phyloP scores from a whole-genome alignment of 1,140 invertebrate genomes.

The Thalassaphorura encarpata region DNA sequence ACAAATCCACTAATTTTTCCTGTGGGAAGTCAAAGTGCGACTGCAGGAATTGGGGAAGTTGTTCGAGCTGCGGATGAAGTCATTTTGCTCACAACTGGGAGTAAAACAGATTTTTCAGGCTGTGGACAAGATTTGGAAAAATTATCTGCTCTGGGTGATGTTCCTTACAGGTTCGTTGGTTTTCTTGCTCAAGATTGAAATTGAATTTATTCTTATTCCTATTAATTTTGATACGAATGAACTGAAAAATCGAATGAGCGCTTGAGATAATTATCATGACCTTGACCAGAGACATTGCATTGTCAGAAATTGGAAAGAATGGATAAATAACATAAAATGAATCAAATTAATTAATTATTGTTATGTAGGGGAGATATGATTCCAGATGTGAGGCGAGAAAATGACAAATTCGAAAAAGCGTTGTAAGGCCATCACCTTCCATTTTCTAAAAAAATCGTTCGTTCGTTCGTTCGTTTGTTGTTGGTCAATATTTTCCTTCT shows the following conservation, averaged over 20 bases:
- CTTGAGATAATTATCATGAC: too few species aligned
- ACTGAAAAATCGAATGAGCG: background rate
- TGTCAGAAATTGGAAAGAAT: background rate
- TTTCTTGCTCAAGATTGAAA: background rate
- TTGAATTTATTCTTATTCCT: background rate
- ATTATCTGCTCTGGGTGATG: constrained; percentile 13
- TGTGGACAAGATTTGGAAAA: constrained; percentile 20
- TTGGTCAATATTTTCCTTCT: too few species aligned
- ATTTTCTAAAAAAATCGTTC: too few species aligned
- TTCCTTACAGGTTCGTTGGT: constrained; percentile 31
- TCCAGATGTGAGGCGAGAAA: constrained; percentile 24
- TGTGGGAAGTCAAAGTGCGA: constrained; percentile 18
- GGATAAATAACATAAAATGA: too few species aligned
- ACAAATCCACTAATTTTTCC: constrained; percentile 44
- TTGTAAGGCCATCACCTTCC: too few species aligned
- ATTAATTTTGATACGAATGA: background rate
- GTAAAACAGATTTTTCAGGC: constrained; percentile 26
- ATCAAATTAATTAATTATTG: too few species aligned
- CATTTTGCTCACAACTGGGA: constrained; percentile 32
- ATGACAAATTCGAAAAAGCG: constrained; percentile 21
- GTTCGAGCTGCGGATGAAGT: constrained; percentile 35
- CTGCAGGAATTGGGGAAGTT: constrained; percentile 31
- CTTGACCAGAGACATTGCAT: background rate
- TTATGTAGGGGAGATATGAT: constrained; percentile 28
- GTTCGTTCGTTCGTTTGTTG: too few species aligned